Evolutionary conservation across 1,140 invertebrate species (phyloP).

Genomic region (Heterodera carotae): DNA sequence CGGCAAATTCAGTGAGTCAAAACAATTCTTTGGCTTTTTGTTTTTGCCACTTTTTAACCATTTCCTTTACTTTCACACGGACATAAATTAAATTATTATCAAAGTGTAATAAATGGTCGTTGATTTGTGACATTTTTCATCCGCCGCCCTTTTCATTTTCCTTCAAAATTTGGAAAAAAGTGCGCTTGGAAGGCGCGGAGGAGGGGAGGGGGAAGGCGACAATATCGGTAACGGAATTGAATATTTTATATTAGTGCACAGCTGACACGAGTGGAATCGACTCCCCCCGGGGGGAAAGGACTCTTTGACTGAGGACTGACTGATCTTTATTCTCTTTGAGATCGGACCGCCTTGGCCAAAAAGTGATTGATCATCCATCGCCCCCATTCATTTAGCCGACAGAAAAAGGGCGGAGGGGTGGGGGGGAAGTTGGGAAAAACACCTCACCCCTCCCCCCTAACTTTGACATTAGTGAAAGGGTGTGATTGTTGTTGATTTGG

Average conservation of each 20-base stretch:
- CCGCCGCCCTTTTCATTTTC: too few species aligned
- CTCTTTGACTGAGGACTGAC: neutral
- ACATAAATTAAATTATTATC: too few species aligned
- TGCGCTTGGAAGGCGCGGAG: neutral
- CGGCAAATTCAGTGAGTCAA: constrained; percentile 45
- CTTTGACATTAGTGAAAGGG: neutral
- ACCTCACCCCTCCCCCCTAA: neutral
- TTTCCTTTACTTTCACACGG: neutral
- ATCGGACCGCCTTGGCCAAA: neutral
- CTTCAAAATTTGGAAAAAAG: neutral
- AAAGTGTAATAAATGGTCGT: too few species aligned
- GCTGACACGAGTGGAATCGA: neutral
- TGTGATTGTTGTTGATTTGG: neutral
- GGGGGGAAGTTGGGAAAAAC: neutral
- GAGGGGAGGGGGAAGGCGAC: too few species aligned
- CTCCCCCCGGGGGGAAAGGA: too few species aligned
- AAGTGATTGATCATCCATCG: neutral
- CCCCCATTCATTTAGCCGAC: neutral
- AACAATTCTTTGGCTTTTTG: neutral
- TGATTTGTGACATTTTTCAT: too few species aligned
- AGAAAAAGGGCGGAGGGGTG: neutral
- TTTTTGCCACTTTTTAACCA: neutral
- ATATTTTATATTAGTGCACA: neutral
- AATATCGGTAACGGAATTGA: too few species aligned
- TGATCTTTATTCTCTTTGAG: constrained; percentile 2